phyloP scores from a whole-genome alignment of 2,797 vertebrate species.

The Distichodus sexfasciatus region DNA sequence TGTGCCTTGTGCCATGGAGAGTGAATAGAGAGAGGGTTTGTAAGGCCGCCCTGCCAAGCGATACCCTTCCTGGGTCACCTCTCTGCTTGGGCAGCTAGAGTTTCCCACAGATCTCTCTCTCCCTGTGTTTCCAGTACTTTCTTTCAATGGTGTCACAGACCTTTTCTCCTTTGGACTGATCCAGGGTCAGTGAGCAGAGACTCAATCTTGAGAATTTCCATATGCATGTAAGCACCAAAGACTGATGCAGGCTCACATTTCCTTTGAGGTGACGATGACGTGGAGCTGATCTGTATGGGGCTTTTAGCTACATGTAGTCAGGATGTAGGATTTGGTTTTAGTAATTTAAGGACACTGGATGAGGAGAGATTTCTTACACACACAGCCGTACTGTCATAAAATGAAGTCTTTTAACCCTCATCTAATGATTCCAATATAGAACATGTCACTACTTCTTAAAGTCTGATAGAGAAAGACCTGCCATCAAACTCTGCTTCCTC shows the following conservation, averaged over 20 bases:
- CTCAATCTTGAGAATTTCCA: neutral
- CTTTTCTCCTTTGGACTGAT: slow-evolving; percentile 2
- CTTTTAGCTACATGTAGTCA: too few species aligned
- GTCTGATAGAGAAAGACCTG: neutral
- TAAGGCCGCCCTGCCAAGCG: slow-evolving; percentile 37
- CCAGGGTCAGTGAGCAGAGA: neutral
- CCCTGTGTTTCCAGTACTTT: slow-evolving; percentile 42
- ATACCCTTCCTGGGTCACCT: slow-evolving; percentile 33
- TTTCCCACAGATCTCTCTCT: slow-evolving; percentile 40
- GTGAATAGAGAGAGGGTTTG: slow-evolving; percentile 10
- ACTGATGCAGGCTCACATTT: neutral
- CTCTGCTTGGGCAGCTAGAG: slow-evolving; percentile 26
- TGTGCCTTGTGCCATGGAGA: slow-evolving; percentile 18
- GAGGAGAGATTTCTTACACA: neutral
- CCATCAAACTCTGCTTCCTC: neutral
- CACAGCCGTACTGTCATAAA: too few species aligned
- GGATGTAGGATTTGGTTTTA: too few species aligned
- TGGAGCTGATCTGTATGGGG: neutral
- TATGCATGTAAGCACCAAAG: neutral
- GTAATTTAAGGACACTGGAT: neutral
- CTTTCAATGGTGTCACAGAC: slow-evolving; percentile 28
- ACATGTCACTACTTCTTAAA: too few species aligned
- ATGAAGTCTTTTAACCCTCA: too few species aligned
- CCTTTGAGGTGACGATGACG: neutral
- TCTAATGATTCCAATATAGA: too few species aligned